Conservation (phyloP, 2,797 vertebrate genomes). For the Monodelphis domestica region DNA sequence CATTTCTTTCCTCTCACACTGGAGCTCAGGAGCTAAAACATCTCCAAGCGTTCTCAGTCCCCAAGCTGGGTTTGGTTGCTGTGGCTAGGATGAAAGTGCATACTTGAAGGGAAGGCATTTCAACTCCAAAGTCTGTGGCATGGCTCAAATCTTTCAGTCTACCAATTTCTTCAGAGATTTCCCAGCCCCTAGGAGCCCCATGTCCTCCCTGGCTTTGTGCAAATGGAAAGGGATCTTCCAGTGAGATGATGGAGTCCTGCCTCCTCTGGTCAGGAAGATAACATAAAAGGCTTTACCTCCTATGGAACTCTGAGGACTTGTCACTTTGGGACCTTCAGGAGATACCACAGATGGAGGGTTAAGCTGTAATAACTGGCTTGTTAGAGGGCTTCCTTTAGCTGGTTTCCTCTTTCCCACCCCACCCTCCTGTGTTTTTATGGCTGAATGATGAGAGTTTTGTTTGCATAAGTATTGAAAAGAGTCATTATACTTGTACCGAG, state of each 20-base stretch:
- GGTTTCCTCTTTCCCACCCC: background rate
- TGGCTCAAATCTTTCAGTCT: background rate
- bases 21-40: constrained; percentile 69
- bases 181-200: background rate
- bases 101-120: background rate
- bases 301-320: background rate
- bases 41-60: background rate
- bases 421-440: background rate
- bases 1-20: constrained; percentile 69
- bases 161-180: background rate
- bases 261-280: background rate
- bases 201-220: background rate
- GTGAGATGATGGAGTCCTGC: constrained; percentile 25
- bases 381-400: constrained; percentile 9
- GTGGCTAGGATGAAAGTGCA: background rate
- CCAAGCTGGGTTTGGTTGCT: background rate
- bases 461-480: constrained; percentile 38
- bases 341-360: constrained; percentile 35
- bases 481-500: constrained; percentile 50
- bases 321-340: background rate
- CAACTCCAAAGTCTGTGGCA: background rate
- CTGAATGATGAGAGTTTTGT: constrained; percentile 63
- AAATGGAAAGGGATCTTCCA: constrained; percentile 42
- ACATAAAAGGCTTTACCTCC: background rate
- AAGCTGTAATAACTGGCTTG: constrained; percentile 47